Evolutionary conservation across 2,797 vertebrate species (phyloP).

Genomic region (Lepus townsendii): DNA sequence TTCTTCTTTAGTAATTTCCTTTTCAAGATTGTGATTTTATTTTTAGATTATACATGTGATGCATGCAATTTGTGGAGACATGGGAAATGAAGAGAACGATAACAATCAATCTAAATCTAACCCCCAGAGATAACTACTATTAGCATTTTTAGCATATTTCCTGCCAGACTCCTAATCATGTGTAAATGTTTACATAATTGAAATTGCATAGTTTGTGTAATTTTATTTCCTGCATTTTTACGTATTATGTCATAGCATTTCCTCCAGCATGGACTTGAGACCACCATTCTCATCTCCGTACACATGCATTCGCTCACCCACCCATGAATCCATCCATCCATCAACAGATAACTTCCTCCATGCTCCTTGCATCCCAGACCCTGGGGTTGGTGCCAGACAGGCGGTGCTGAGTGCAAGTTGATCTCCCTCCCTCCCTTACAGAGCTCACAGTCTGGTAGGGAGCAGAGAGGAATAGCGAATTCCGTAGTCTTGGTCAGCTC

Average conservation of each 20-base stretch:
- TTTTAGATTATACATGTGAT: constrained; percentile 61
- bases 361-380: not conserved
- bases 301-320: not conserved
- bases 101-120: constrained; percentile 62
- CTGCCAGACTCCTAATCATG: constrained; percentile 66
- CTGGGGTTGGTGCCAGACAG: not conserved
- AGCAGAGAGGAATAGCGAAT: not conserved
- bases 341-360: not conserved
- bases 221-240: constrained; percentile 57
- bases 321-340: too few relatives aligned
- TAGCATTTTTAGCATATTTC: constrained; percentile 62
- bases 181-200: constrained; percentile 75
- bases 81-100: constrained; percentile 29
- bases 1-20: constrained; percentile 3
- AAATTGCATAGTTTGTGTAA: constrained; percentile 71
- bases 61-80: constrained; percentile 55
- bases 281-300: not conserved
- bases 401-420: not conserved
- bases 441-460: not conserved
- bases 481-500: not conserved
- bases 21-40: constrained; percentile 68
- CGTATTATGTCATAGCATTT: constrained; percentile 51
- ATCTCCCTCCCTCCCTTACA: not conserved
- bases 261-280: constrained; percentile 7
- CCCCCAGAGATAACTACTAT: constrained; percentile 61